Base-by-base conservation (phyloP, 2,113 vertebrate genomes). In the Pollachius pollachius region DNA sequence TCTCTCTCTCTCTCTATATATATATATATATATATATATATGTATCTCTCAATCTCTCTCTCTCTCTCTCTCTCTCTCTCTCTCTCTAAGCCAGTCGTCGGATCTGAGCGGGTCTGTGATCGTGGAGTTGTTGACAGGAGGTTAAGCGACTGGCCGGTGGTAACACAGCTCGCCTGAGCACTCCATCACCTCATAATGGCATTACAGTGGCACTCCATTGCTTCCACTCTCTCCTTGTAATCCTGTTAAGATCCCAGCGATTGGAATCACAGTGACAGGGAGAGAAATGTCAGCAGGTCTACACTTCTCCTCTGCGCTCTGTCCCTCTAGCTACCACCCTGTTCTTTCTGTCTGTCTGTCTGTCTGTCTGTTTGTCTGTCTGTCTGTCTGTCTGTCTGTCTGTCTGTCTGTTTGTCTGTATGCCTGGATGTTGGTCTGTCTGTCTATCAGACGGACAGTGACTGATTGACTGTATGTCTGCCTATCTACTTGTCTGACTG, bases 171-270 rank as follows among this genome's bases (percentile, higher is more conserved):
- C 62, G 89, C 83, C 79, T 75, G 74, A 76, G 76, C 88, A 87
- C 84, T 89, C 89, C 75, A 86, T 91, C 89, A 92, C 88, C 68
- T 85, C 73, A 78, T 90, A 91, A 92, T 91, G 69, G 79, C 68
- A 89, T 92, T 91, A 90, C 76, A 56, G 62, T 15, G 67, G 25
- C 80, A 88, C 82, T 88, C 87, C 80, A 87, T 84, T 88, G 84
- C 85, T 85, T 90, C 84, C 81, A 83, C 84, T 76, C 78, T 81
- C 81, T 84, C 71, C 58, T 18, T 9, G 73, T 90, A 91, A 91
- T 90, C 87, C 84, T 81, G 85, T 92, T 92, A 89, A 79, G 78
- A 84, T 85, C 82, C 60, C 66, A 58, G 81, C 88, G 88, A 87
- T 88, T 82, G 84, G 83, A 81, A 78, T 81, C 79, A 18, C 79